Base-by-base conservation (phyloP, 2,797 vertebrate species). In the Danio jaintianensis region DNA sequence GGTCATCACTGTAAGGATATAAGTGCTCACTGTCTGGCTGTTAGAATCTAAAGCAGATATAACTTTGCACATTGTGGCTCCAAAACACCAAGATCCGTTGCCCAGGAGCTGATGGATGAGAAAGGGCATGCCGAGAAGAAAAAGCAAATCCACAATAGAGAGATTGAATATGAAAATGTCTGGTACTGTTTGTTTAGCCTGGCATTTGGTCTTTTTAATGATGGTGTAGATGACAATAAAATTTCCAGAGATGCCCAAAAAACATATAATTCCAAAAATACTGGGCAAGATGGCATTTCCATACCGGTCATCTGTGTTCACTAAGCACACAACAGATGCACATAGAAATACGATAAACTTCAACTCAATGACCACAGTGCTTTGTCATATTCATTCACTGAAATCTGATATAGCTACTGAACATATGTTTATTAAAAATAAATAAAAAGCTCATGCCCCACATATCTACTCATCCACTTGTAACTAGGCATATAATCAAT, bases 41-140 rank as follows among this genome's bases (percentile, higher is more conserved):
- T 96, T 95, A 4, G 94, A 95, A 88, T 96, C 95, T 2, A 96
- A 88, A 0, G 94, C 93, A 0, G 95, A 95, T 88, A 96, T 96
- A 84, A 96, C 90, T 0, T 94, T 96, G 82, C 96, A 96, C 76
- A 96, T 89, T 0, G 90, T 50, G 1, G 92, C 92, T 4, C 95
- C 95, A 9, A 96, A 96, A 80, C 93, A 93, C 95, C 95, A 96
- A 0, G 93, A 93, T 5, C 95, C 94, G 0, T 96, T 93, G 52
- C 96, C 95, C 61, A 96, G 86, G 88, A 96, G 92, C 88, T 96
- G 96, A 82, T 96, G 95, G 88, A 96, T 95, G 13, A 96, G 93
- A 81, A 96, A 96, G 0, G 95, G 95, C 95, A 96, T 96, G 36
- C 94, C 95, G 0, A 96, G 83, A 50, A 96, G 94, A 84, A 96